Evolutionary conservation across 2,113 vertebrate species (phyloP).

Genomic region (Lichenostomus cassidix): DNA sequence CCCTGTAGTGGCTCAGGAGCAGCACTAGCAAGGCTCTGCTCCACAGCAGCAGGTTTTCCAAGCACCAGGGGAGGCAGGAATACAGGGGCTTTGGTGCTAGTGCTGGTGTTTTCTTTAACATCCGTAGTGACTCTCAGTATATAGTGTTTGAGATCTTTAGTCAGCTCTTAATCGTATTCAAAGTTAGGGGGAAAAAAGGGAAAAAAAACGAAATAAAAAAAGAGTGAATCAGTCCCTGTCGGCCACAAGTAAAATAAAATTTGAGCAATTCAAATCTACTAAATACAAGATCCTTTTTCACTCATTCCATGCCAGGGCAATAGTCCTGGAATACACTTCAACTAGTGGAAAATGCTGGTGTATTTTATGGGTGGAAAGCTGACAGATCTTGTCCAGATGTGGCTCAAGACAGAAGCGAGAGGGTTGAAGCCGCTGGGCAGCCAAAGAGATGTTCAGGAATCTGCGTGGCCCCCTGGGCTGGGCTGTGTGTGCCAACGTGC

Average conservation of each 20-base stretch:
- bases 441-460: not conserved
- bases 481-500: not conserved
- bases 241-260: conserved; percentile 40
- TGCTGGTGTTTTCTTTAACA: conserved; percentile 58
- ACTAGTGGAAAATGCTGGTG: not conserved
- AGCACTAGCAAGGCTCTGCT: not conserved
- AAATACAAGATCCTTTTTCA: not conserved
- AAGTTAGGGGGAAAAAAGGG: not conserved
- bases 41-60: not conserved
- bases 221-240: not conserved
- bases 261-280: not conserved
- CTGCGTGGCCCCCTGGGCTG: not conserved
- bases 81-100: not conserved
- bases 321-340: not conserved
- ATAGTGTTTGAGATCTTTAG: conserved; percentile 69
- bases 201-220: not conserved
- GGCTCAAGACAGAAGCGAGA: not conserved
- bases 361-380: not conserved
- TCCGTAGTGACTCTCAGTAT: conserved; percentile 64
- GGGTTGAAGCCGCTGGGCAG: not conserved
- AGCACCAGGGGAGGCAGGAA: not conserved
- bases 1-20: conserved; percentile 1
- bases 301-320: not conserved
- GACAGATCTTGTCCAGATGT: not conserved
- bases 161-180: conserved; percentile 71